Conservation (phyloP, 2,888 invertebrate genomes). For the Apantesis nais region DNA sequence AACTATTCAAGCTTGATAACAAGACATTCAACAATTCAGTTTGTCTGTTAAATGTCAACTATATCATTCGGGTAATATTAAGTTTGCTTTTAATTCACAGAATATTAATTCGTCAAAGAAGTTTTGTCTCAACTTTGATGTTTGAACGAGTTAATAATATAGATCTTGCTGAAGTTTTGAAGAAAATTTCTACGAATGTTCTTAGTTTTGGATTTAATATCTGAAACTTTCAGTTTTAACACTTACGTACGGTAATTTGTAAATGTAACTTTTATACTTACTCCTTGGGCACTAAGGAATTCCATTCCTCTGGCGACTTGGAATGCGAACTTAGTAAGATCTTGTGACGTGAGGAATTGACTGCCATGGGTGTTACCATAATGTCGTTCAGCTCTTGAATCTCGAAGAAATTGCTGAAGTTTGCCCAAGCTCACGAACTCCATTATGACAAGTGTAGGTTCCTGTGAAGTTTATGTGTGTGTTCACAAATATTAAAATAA, state of each 20-base stretch:
- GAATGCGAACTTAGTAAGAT: conserved; percentile 95
- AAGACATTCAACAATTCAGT: neutral
- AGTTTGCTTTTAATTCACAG: neutral
- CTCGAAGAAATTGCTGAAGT: conserved; percentile 94
- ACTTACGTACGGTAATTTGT: neutral
- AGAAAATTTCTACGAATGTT: neutral
- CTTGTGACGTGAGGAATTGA: conserved; percentile 92
- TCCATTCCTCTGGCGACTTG: conserved; percentile 97
- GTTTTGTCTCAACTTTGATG: conserved; percentile 3
- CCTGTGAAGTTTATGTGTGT: conserved; percentile 79
- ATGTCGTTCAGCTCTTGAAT: conserved; percentile 93
- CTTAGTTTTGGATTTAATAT: neutral
- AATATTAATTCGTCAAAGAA: neutral
- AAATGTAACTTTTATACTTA: conserved; percentile 71
- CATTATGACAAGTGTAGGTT: conserved; percentile 96
- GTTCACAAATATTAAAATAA: neutral
- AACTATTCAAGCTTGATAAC: neutral
- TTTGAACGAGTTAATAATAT: conserved; percentile 3
- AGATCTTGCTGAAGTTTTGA: neutral
- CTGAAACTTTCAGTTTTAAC: neutral
- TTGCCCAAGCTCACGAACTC: conserved; percentile 96
- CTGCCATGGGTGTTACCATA: conserved; percentile 92
- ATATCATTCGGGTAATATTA: neutral
- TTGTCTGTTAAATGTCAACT: neutral
- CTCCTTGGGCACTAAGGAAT: conserved; percentile 93